A percentile compares a stretch with the other conserved stretches of the same genome.
phyloP scores from a whole-genome alignment of 2,113 vertebrate genomes.

The Alouatta palliata region DNA sequence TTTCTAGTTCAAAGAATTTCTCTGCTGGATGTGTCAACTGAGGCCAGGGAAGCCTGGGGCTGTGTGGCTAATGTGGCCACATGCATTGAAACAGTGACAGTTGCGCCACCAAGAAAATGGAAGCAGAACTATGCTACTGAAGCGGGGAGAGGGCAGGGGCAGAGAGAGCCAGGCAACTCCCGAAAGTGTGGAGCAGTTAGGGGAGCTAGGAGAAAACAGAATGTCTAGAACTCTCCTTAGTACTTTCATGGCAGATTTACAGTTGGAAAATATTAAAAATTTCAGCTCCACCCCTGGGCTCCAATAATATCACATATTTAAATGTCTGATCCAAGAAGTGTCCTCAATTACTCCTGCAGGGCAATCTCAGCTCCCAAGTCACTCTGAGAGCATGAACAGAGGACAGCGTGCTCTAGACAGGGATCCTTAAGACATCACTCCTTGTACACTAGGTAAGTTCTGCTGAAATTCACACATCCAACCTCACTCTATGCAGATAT shows the following conservation, averaged over 20 bases:
- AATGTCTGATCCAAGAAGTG: background rate
- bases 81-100: background rate
- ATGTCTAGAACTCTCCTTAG: background rate
- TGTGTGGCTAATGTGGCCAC: background rate
- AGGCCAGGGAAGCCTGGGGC: background rate
- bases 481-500: accelerated
- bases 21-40: background rate
- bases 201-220: background rate
- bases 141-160: background rate
- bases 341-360: background rate
- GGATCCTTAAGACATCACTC: background rate
- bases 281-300: background rate
- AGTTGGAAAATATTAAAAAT: background rate
- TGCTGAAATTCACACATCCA: accelerated
- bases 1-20: background rate
- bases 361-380: background rate
- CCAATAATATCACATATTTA: background rate
- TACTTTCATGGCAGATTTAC: background rate
- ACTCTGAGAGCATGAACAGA: background rate
- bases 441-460: accelerated
- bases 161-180: background rate
- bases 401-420: no score
- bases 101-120: background rate
- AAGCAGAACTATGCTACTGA: background rate
- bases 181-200: accelerated